Conservation (phyloP, 35 echinoderm and acorn worm species). For the Amphiura filiformis region DNA sequence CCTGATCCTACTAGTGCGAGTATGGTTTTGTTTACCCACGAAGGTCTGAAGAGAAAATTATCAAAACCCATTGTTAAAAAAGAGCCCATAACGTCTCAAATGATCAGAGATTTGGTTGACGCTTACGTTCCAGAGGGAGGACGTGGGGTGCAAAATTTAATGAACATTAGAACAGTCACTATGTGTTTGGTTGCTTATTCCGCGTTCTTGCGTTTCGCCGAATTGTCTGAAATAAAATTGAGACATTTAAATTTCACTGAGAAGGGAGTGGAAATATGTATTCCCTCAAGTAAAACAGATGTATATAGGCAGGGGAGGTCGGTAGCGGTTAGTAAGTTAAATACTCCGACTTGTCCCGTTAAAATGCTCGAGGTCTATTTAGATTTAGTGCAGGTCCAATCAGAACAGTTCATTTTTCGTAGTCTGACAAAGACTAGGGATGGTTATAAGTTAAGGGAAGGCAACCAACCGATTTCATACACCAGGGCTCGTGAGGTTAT, state of each 20-base stretch:
- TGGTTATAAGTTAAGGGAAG: constrained; percentile 20
- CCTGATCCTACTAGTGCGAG: neutral
- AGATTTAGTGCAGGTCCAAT: neutral
- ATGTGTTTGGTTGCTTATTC: neutral
- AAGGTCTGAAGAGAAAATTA: neutral
- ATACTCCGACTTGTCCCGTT: neutral
- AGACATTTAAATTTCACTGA: neutral
- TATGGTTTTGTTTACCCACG: neutral
- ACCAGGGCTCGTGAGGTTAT: neutral
- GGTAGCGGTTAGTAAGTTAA: neutral
- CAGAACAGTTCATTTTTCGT: neutral
- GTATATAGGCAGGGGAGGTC: neutral
- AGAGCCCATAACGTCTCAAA: too few species aligned
- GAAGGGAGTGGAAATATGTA: neutral
- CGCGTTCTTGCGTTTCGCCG: neutral
- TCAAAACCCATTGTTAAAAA: neutral
- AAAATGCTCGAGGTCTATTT: neutral
- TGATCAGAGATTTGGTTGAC: neutral
- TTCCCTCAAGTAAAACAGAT: neutral
- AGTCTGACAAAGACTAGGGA: neutral
- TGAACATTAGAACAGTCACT: constrained; percentile 3
- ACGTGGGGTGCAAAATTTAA: neutral
- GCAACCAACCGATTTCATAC: constrained; percentile 12
- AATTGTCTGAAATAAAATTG: neutral
- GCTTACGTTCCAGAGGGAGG: too few species aligned